Evolutionary conservation across 2,113 vertebrate genomes (phyloP), one percentile per base, ranked within the genome.

Genomic region (Chionomys nivalis): DNA sequence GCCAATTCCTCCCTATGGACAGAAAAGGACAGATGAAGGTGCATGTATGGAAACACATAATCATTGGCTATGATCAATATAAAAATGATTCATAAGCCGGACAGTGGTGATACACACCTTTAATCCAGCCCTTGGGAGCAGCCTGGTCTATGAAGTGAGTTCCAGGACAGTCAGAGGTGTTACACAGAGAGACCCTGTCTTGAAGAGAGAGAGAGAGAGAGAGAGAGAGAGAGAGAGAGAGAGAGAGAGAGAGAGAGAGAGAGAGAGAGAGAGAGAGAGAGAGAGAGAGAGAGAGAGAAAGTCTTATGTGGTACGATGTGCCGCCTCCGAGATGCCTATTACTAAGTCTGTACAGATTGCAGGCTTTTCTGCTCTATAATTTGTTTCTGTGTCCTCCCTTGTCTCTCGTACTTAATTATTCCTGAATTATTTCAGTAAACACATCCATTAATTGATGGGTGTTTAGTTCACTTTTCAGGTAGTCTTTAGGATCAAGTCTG

Each of bases 1-100:
- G 24, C 81, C 52, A 61, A 55, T 92, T 65, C 70, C 13, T 90
- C 4, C 78, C 75, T 90, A 0, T 89, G 31, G n/a, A 47, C 75
- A 55, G 79, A 94, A 65, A 94, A 92, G 72, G 94, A n/a, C 81
- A 89, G 70, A 78, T 72, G 72, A 82, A 89, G 86, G 28, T 2
- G 11, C 1, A 2, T 24, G 5, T 28, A 3, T 31, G 7, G 23
- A 28, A 13, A 7, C 1, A 0, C 7, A 1, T 78, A 1, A 28
- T 28, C 33, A n/a, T 26, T 58, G 89, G 47, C 72, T 52, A n/a
- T 47, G 49, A 68, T 55, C 36, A 75, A 79, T 87, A 89, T 31
- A 76, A 89, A 97, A 91, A 21, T 81, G 77, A 87, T 24, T 5
- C 36, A 14, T 24, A 19, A 19, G 17, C 63, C 52, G 10, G 26